These are phyloP conservation scores for Cantharis rufa DNA, from an alignment of 2,888 invertebrate species.

Conservation along the genomic window DNA sequence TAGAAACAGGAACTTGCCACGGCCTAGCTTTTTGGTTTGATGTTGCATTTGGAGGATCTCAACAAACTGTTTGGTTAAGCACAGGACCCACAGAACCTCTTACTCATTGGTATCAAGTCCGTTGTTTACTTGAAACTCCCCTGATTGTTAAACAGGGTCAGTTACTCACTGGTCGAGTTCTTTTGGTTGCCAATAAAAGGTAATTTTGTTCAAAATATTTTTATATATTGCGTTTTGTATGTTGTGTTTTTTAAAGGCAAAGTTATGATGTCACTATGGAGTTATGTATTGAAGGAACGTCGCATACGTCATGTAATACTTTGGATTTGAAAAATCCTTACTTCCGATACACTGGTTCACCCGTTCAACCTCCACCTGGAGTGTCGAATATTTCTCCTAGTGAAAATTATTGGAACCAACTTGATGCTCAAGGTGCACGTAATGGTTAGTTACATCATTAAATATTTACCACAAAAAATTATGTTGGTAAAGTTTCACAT, in stretches of 20 bases:
- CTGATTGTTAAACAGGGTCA: slow-evolving; percentile 95
- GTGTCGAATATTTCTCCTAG: slow-evolving; percentile 89
- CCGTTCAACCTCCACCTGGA: slow-evolving; percentile 91
- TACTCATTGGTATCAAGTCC: slow-evolving; percentile 99
- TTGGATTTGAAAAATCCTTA: slow-evolving; percentile 98
- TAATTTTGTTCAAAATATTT: slow-evolving; percentile 43
- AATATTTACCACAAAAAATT: neutral
- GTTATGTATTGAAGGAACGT: slow-evolving; percentile 86
- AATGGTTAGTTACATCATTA: slow-evolving; percentile 45
- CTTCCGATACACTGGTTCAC: slow-evolving; percentile 94
- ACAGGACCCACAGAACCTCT: slow-evolving; percentile 97
- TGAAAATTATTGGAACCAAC: slow-evolving; percentile 87
- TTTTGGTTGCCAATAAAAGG: slow-evolving; percentile 91
- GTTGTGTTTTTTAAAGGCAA: slow-evolving; percentile 64
- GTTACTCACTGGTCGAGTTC: slow-evolving; percentile 82
- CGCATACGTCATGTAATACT: slow-evolving; percentile 84
- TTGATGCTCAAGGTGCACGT: slow-evolving; percentile 74
- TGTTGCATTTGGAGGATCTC: slow-evolving; percentile 91
- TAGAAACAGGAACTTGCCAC: slow-evolving; percentile 93
- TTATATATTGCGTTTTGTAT: neutral
- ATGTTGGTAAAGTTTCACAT: neutral
- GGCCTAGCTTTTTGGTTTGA: slow-evolving; percentile 99
- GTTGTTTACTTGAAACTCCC: slow-evolving; percentile 92
- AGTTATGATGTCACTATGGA: slow-evolving; percentile 99
- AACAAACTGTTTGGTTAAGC: slow-evolving; percentile 93